Conservation (phyloP, 2,888 invertebrate species). For the Lucinisca nassula region DNA sequence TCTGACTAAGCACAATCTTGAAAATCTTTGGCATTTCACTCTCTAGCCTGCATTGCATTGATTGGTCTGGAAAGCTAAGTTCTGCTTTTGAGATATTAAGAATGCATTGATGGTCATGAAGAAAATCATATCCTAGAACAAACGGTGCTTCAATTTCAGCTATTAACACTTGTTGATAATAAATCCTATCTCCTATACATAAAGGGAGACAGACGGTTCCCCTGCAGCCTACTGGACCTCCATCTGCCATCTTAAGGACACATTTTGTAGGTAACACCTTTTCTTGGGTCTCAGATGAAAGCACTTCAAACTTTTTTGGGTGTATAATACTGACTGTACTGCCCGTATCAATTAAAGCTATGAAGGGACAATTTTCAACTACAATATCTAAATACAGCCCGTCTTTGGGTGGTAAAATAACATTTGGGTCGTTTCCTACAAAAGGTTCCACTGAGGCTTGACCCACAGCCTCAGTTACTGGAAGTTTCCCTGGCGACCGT, state of each 20-base stretch:
- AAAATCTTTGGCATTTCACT: neutral
- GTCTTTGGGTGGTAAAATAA: neutral
- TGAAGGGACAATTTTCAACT: neutral
- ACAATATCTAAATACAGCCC: neutral
- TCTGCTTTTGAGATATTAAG: neutral
- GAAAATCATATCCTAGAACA: neutral
- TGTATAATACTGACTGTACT: neutral
- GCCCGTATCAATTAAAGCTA: neutral
- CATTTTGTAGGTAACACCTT: neutral
- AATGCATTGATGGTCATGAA: neutral
- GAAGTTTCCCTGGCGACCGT: neutral
- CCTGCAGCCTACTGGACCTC: slow-evolving; percentile 7
- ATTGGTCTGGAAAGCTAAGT: neutral
- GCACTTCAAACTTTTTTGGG: neutral
- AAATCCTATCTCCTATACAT: neutral
- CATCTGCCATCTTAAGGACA: neutral
- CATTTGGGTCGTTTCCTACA: neutral
- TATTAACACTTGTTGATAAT: neutral
- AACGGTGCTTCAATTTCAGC: neutral
- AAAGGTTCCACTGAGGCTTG: neutral
- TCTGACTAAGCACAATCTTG: neutral
- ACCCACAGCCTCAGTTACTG: neutral
- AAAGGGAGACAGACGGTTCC: neutral
- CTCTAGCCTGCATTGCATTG: neutral
- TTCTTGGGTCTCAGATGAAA: neutral